Evolutionary conservation across 2,888 invertebrate species (phyloP).

Genomic region (Caradrina kadenii): DNA sequence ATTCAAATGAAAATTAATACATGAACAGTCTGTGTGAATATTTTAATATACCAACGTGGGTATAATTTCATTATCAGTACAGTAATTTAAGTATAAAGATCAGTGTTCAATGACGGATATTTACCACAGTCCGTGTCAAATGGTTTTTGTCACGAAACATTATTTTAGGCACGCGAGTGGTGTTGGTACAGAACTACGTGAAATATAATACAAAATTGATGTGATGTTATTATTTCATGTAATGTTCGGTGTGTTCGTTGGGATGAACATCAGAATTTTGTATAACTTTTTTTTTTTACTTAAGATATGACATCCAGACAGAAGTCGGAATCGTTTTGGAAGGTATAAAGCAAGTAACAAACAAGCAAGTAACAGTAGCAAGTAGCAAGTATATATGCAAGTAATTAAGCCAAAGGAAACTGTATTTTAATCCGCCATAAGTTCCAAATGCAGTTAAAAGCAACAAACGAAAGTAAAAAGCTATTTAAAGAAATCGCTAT

Average conservation of each 20-base stretch:
- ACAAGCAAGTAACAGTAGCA: too few relatives aligned
- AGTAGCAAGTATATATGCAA: too few relatives aligned
- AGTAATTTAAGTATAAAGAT: constrained; percentile 68
- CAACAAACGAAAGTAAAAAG: neutral
- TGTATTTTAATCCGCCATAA: neutral
- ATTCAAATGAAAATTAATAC: constrained; percentile 16
- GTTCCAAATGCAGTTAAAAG: neutral
- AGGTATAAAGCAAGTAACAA: too few relatives aligned
- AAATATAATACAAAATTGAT: constrained; percentile 35
- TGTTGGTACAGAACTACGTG: constrained; percentile 52
- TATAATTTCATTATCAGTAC: constrained; percentile 59
- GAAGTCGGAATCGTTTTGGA: neutral
- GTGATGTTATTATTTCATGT: constrained; percentile 23
- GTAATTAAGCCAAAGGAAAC: neutral
- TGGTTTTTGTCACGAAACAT: constrained; percentile 70
- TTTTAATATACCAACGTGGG: constrained; percentile 39
- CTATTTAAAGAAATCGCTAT: neutral
- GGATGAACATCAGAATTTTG: neutral
- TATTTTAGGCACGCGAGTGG: constrained; percentile 68
- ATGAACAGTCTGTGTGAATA: constrained; percentile 41
- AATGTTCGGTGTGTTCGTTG: neutral
- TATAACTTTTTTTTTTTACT: neutral
- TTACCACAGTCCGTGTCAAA: constrained; percentile 71
- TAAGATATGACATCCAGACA: neutral
- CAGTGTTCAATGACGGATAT: constrained; percentile 68